Evolutionary conservation across 1,140 invertebrate species (phyloP), one percentile per base, ranked within the genome.

Genomic region (Dysdera silvatica): DNA sequence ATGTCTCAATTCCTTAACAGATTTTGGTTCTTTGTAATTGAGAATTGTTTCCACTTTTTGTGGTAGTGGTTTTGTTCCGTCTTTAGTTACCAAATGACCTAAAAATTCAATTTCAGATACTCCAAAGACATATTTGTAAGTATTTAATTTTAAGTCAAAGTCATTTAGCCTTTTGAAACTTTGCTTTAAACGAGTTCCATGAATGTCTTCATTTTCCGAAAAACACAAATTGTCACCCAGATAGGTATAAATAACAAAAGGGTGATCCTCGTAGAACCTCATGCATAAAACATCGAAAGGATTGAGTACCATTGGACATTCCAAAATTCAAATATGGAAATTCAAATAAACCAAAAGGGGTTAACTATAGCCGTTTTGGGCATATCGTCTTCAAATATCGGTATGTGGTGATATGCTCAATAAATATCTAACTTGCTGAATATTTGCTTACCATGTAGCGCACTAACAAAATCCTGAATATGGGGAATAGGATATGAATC

Each of bases 211-310:
- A 29, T 60, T 61, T 3, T 70, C 49, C 2, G 71, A 74, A 41
- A 70, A 77, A 6, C 82, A 68, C 2, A 82, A 69, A 32, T 84
- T 67, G 16, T 33, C 49, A 45, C 54, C 35, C 3, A 53, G 33
- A 24, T 33, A 61, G 5, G 33, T 20, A 33, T 33, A 32, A 8
- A 45, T 32, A 61, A 26, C 45, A 43, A 43, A 61, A 61, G 16
- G 1, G 4, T 2, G 54, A 32, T 4, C 20, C 59, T n/a, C 23
- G 29, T 1, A 56, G 28, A 23, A 67, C 20, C 31, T 54, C 45
- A 33, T 68, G 2, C 43, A 61, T 61, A 23, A 68, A 58, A 10
- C 33, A n/a, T 18, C 59, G 54, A 28, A 69, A 65, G 14, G 67
- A 57, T 32, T 61, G 40, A 14, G 54, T 4, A n/a, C 61, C 45